Base-by-base conservation (phyloP, 2,797 vertebrate genomes). In the Eptatretus atami region DNA sequence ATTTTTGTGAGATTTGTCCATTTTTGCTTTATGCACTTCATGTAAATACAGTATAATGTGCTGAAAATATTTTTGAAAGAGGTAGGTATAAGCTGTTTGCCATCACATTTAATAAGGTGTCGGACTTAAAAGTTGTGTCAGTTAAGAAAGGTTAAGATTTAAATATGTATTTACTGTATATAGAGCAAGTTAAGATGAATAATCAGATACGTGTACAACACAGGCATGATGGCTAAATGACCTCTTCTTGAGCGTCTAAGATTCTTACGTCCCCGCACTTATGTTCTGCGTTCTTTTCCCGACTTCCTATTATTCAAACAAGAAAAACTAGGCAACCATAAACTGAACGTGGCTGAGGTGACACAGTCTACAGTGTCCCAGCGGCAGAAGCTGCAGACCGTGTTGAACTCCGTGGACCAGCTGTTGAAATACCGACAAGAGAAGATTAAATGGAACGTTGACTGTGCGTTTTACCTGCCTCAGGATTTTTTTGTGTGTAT, bases 321-420 rank as follows among this genome's bases (percentile, higher is more conserved):
- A 98, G 90, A 98, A 65, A 88, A 88, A 64, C 54, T 95, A 69
- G 83, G 78, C 0, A 76, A 77, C 66, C 74, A 75, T 66, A 95
- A 87, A 71, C 77, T 98, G 73, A 88, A 92, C 0, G 86, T 96
- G 68, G 88, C 92, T 0, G 92, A 98, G 74, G 90, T 96, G 71
- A 95, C 90, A 0, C 92, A 96, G 66, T 95, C 92, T 0, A 87
- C 96, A 71, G 81, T 87, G 1, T 88, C 81, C 13, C 92, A 98
- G 74, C 94, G 87, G 55, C 92, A 90, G 72, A 98, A 98, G 75
- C 72, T 98, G 54, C 85, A 86, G 74, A 94, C 83, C 0, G 85
- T 95, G 12, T 70, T 95, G 72, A 87, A 92, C 69, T 76, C 83
- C 0, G 82, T 92, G 53, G 84, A 83, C 0, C 80, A 81, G 15